These are phyloP conservation scores for Diaperis boleti DNA, from an alignment of 2,888 invertebrate genomes.

Conservation along the genomic window DNA sequence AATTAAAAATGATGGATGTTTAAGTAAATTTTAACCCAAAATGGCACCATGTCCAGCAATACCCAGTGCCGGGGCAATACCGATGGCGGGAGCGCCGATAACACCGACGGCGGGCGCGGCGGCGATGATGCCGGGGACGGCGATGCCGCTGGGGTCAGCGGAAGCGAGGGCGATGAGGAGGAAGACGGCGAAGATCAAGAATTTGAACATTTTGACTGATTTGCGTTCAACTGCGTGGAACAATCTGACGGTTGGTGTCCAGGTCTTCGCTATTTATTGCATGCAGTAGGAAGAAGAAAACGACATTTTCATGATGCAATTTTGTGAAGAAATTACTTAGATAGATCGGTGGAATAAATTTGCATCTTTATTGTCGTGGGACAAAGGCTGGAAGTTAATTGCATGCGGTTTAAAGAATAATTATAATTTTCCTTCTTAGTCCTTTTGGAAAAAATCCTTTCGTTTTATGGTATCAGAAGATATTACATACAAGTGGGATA, in stretches of 20 bases:
- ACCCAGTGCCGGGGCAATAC: slow-evolving; percentile 28
- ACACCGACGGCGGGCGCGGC: slow-evolving; percentile 33
- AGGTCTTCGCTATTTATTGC: slow-evolving; percentile 3
- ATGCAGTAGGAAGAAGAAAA: slow-evolving; percentile 1
- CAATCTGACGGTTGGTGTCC: not conserved
- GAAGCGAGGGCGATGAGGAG: slow-evolving; percentile 48
- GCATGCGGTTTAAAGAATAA: not conserved
- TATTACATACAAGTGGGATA: too few species aligned
- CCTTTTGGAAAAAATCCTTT: too few species aligned
- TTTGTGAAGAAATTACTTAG: slow-evolving; percentile 15
- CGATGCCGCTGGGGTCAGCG: slow-evolving; percentile 45
- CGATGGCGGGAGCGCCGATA: slow-evolving; percentile 34
- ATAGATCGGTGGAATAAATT: slow-evolving; percentile 4
- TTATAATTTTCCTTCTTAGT: too few species aligned
- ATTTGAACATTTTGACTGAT: slow-evolving; percentile 49
- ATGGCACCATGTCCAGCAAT: slow-evolving; percentile 35
- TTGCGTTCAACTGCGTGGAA: not conserved
- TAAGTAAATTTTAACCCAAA: slow-evolving; percentile 6
- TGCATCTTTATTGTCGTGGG: not conserved
- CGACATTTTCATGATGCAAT: slow-evolving; percentile 24
- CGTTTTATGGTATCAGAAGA: too few species aligned
- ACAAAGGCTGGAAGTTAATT: not conserved
- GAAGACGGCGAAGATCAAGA: slow-evolving; percentile 48
- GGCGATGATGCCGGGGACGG: slow-evolving; percentile 35
- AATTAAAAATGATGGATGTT: slow-evolving; percentile 25